phyloP scores from a whole-genome alignment of 2,113 vertebrate genomes.

The Bostrychus sinensis region DNA sequence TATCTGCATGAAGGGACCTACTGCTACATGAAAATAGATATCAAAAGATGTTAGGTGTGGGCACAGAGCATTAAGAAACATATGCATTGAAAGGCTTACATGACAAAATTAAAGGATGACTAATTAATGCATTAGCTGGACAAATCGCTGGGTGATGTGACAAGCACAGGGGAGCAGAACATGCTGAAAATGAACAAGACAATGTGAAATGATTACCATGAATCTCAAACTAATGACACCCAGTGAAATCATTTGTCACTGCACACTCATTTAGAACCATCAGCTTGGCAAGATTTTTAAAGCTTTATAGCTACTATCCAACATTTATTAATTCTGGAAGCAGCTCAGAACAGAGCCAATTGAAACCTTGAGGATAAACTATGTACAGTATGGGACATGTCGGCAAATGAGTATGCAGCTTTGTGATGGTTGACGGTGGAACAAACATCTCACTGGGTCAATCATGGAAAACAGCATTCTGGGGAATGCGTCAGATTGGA shows the following conservation, averaged over 20 bases:
- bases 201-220: slow-evolving; percentile 57
- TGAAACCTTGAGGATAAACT: slow-evolving; percentile 27
- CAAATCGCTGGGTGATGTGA: slow-evolving; percentile 18
- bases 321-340: slow-evolving; percentile 14
- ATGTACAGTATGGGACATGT: slow-evolving; percentile 11
- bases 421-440: slow-evolving; percentile 56
- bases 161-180: slow-evolving; percentile 44
- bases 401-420: slow-evolving; percentile 80
- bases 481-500: slow-evolving; percentile 84
- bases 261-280: slow-evolving; percentile 78
- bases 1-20: slow-evolving; percentile 2
- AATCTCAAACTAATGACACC: slow-evolving; percentile 63
- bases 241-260: slow-evolving; percentile 60
- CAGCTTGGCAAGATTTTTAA: neutral
- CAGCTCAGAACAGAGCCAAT: slow-evolving; percentile 44
- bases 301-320: slow-evolving; percentile 9
- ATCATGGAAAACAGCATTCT: slow-evolving; percentile 64
- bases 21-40: slow-evolving; percentile 1
- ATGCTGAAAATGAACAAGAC: slow-evolving; percentile 64
- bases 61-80: slow-evolving; percentile 31
- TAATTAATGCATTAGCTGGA: neutral
- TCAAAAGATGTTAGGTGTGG: slow-evolving; percentile 20
- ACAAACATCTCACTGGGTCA: slow-evolving; percentile 59
- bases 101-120: neutral
- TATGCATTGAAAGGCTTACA: slow-evolving; percentile 17